These are phyloP conservation scores for Oryzias curvinotus DNA, from an alignment of 2,113 vertebrate species.

Conservation along the genomic window DNA sequence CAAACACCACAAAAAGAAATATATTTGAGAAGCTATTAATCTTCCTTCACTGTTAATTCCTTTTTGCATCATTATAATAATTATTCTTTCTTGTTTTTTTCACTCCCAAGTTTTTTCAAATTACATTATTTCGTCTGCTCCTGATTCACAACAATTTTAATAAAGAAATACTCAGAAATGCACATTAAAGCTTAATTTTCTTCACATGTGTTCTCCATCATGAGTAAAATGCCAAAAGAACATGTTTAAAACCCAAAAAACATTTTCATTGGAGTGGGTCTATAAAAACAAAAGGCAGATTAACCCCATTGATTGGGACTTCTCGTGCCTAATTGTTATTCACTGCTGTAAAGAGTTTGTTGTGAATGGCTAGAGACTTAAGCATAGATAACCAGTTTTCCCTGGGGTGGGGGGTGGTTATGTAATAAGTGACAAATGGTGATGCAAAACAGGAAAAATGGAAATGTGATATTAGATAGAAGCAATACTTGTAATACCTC, in stretches of 20 bases:
- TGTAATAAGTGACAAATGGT: conserved; percentile 35
- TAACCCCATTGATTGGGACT: conserved; percentile 18
- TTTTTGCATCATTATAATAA: no score
- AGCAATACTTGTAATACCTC: conserved; percentile 20
- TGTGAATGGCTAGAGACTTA: conserved; percentile 16
- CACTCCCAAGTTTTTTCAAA: no score
- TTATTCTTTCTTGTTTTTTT: no score
- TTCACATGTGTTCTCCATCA: no score
- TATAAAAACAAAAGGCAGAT: background rate
- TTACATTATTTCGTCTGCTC: no score
- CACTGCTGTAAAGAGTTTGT: conserved; percentile 6
- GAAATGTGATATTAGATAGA: conserved; percentile 37
- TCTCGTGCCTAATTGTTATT: conserved; percentile 13
- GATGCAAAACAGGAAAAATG: conserved; percentile 29
- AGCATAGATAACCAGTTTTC: background rate
- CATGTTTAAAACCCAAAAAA: background rate
- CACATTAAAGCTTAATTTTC: no score
- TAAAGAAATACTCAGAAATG: no score
- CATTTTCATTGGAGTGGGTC: background rate
- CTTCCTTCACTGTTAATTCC: no score
- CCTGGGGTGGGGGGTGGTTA: conserved; percentile 24
- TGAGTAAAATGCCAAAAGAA: no score
- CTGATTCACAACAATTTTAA: no score
- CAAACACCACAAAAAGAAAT: no score
- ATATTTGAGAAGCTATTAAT: no score